These are phyloP conservation scores for Tillus elongatus DNA, from an alignment of 2,888 invertebrate species.

Conservation along the genomic window DNA sequence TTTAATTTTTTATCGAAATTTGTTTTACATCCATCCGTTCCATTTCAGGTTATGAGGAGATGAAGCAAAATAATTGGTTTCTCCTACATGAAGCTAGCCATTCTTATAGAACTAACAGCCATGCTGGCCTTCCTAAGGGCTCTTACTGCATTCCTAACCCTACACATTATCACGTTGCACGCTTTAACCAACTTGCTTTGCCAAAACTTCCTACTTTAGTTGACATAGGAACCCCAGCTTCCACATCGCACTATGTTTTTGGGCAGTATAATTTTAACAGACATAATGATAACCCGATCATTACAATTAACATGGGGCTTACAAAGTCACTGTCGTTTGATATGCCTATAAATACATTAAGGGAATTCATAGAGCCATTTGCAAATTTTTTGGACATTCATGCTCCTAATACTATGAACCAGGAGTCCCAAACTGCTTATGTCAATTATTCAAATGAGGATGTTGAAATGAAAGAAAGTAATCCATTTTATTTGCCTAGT, in stretches of 20 bases:
- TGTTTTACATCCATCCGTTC: no score
- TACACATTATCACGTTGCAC: constrained; percentile 38
- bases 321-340: constrained; percentile 30
- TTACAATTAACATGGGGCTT: constrained; percentile 32
- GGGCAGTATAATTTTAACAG: constrained; percentile 16
- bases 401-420: constrained; percentile 20
- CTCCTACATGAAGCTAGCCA: neutral
- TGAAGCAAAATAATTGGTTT: constrained; percentile 7
- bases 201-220: constrained; percentile 30
- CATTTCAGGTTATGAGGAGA: constrained; percentile 28
- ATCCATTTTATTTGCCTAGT: no score
- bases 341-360: constrained; percentile 32
- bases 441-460: constrained; percentile 25
- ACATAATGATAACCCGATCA: constrained; percentile 19
- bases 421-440: constrained; percentile 32
- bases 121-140: constrained; percentile 38
- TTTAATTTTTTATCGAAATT: no score
- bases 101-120: constrained; percentile 39
- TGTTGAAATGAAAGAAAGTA: no score
- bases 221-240: constrained; percentile 20
- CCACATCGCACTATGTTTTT: constrained; percentile 20
- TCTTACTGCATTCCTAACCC: constrained; percentile 39
- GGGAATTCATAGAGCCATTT: constrained; percentile 36
- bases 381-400: constrained; percentile 31
- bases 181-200: constrained; percentile 26